phyloP scores from a whole-genome alignment of 2,113 vertebrate species.

The Amblyornis subalaris region DNA sequence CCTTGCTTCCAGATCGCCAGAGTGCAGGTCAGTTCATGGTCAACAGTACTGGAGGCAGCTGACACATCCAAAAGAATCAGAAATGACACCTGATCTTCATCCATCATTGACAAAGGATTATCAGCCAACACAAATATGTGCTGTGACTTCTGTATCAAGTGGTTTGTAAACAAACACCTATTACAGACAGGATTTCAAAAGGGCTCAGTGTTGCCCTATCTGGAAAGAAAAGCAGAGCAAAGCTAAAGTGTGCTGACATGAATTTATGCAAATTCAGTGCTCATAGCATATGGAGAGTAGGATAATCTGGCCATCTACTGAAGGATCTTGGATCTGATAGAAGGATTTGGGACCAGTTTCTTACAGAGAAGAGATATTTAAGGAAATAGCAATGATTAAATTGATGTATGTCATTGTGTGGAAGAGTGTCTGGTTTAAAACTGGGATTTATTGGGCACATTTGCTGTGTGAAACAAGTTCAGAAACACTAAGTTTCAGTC shows the following conservation, averaged over 20 bases:
- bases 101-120: slow-evolving; percentile 22
- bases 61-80: slow-evolving; percentile 24
- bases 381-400: neutral
- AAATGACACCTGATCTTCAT: slow-evolving; percentile 23
- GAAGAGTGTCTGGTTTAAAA: neutral
- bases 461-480: neutral
- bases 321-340: neutral
- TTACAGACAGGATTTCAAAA: neutral
- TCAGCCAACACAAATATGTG: slow-evolving; percentile 6
- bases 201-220: neutral
- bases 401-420: neutral
- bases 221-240: neutral
- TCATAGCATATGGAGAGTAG: neutral
- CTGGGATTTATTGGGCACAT: neutral
- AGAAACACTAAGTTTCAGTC: neutral
- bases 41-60: neutral
- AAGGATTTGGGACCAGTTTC: neutral
- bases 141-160: slow-evolving; percentile 3
- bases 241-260: neutral
- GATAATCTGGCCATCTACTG: neutral
- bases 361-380: neutral
- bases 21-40: slow-evolving; percentile 20
- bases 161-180: neutral
- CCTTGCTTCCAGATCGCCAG: neutral
- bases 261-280: neutral